Evolutionary conservation across 2,797 vertebrate genomes (phyloP).

Genomic region (Xiphophorus birchmanni): DNA sequence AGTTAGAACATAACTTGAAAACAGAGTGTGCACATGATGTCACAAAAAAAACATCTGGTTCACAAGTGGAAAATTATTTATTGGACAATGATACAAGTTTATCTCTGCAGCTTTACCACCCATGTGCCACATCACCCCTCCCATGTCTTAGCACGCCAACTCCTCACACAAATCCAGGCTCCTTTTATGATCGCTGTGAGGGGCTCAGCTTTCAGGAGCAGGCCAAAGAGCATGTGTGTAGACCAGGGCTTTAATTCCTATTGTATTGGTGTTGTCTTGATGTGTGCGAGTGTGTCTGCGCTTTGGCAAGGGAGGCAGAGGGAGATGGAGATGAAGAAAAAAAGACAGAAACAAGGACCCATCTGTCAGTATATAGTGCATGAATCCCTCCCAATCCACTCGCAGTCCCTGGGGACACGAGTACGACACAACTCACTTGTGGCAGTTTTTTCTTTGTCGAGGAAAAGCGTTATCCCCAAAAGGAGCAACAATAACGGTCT

Average conservation of each 20-base stretch:
- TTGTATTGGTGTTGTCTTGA: constrained; percentile 82
- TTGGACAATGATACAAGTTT: constrained; percentile 37
- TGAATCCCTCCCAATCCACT: constrained; percentile 80
- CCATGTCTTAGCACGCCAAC: constrained; percentile 50
- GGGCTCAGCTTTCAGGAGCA: constrained; percentile 82
- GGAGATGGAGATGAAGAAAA: constrained; percentile 77
- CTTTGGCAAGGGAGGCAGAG: constrained; percentile 77
- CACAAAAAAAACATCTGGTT: background rate
- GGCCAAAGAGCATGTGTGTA: constrained; percentile 80
- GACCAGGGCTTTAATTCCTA: constrained; percentile 81
- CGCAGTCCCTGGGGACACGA: constrained; percentile 75
- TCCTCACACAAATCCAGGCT: constrained; percentile 65
- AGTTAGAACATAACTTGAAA: constrained; percentile 24
- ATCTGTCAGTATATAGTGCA: constrained; percentile 83
- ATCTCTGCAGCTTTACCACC: constrained; percentile 24
- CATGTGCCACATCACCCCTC: constrained; percentile 37
- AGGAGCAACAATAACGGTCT: constrained; percentile 55
- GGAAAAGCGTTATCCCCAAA: constrained; percentile 43
- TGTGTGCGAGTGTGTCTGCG: constrained; percentile 79
- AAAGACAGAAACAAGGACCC: constrained; percentile 85
- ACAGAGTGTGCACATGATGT: background rate
- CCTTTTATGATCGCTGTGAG: constrained; percentile 81
- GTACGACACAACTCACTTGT: constrained; percentile 84
- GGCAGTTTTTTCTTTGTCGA: constrained; percentile 71
- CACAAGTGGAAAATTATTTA: constrained; percentile 10